Conservation (phyloP, 2,888 invertebrate species). For the Notodonta dromedarius region DNA sequence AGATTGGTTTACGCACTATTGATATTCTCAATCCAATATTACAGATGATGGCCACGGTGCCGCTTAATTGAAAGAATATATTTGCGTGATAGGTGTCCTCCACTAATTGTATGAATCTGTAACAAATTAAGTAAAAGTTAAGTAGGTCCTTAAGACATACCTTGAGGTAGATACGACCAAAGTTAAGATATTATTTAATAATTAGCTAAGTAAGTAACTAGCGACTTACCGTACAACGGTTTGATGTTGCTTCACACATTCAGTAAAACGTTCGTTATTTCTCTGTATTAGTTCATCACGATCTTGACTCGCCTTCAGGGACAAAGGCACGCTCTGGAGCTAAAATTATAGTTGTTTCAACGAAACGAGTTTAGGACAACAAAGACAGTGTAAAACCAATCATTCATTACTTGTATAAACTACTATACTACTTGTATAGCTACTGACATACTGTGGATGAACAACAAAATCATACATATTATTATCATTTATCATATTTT, state of each 20-base stretch:
- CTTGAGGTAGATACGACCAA: no score
- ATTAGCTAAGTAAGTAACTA: background rate
- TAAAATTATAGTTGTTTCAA: conserved; percentile 29
- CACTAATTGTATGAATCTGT: conserved; percentile 72
- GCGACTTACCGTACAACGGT: conserved; percentile 58
- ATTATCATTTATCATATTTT: no score
- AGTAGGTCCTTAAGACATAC: no score
- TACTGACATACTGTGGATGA: no score
- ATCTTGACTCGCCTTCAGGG: conserved; percentile 30
- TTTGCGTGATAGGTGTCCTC: conserved; percentile 78
- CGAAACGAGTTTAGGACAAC: no score
- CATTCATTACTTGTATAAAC: no score
- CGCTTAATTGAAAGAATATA: conserved; percentile 81
- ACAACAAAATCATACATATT: no score
- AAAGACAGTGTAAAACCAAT: no score
- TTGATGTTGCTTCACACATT: conserved; percentile 70
- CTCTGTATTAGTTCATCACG: conserved; percentile 32
- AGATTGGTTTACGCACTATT: conserved; percentile 51
- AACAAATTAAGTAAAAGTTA: conserved; percentile 11
- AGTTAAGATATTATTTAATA: background rate
- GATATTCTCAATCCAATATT: conserved; percentile 72
- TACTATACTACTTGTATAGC: no score
- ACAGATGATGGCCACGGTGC: conserved; percentile 76
- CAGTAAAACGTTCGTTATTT: conserved; percentile 55
- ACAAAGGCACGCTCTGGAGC: conserved; percentile 49